Evolutionary conservation across 2,888 invertebrate genomes (phyloP), one percentile per base, ranked within the genome.

Genomic region (Polydrusus pterygomalis): DNA sequence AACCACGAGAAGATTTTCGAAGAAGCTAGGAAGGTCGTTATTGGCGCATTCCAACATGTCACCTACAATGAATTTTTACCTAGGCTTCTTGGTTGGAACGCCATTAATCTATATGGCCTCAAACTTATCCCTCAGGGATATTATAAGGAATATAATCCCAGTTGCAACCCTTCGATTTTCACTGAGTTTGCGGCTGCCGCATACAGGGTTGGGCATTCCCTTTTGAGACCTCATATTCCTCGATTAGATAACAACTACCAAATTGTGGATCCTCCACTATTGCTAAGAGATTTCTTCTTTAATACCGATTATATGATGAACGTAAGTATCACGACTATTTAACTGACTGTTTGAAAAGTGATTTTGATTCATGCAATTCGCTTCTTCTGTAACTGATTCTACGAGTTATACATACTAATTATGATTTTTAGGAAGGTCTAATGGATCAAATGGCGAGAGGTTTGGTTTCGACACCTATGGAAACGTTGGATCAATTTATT

Each of bases 161-260:
- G 93, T 0, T 97, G 97, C 87, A 96, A 97, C 85, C 96, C 97
- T 0, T 93, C 95, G 3, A 93, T 97, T 25, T 92, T 97, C 75
- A 97, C 95, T 20, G 97, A 97, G 84, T 97, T 98, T 83, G 96
- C 96, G 0, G 89, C 96, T 0, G 97, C 97, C 0, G 96, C 97
- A 0, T 98, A 95, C 89, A 70, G 78, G n/a, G 95, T 98, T 82
- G 98, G 97, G 0, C 97, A 97, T 87, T 96, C 96, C 0, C 87
- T 97, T 18, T 88, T 97, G 51, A 89, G 96, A 68, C 97, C 97
- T 0, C 95, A 96, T 82, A 90, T 97, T 74, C 96, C 96, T 0
- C 90, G 97, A 2, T 90, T 97, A 86, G 94, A 94, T 79, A 90
- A 92, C 5, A 91, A 91, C 74, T 96, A 93, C 87, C 94, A 95